Evolutionary conservation across 2,888 invertebrate species (phyloP).

Genomic region (Ligdia adustata): DNA sequence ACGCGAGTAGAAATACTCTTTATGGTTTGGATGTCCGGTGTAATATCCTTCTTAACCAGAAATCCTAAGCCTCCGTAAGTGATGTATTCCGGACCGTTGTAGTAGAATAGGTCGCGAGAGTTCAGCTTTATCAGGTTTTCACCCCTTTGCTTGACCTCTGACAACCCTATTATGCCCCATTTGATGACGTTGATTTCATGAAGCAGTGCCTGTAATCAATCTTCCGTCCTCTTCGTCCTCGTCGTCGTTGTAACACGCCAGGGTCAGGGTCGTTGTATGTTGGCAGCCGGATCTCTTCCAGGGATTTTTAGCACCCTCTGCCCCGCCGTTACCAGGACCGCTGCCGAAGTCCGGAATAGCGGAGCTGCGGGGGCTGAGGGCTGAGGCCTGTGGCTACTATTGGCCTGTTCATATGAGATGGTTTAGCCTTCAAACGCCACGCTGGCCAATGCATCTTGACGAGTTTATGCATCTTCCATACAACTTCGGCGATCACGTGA

Average conservation of each 20-base stretch:
- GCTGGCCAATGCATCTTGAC: background rate
- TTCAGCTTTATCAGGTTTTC: background rate
- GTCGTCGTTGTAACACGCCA: background rate
- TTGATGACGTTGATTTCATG: background rate
- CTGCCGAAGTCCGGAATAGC: conserved; percentile 28
- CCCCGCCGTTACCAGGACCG: conserved; percentile 26
- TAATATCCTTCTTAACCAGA: background rate
- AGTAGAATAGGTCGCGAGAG: background rate
- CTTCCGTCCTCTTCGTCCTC: background rate
- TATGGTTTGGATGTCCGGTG: background rate
- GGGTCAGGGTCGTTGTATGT: background rate
- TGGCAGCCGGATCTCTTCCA: conserved; percentile 15
- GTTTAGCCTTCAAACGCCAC: background rate
- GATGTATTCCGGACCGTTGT: background rate
- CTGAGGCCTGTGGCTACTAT: background rate
- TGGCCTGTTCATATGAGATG: background rate
- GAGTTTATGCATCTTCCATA: too few relatives aligned
- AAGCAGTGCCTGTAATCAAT: background rate
- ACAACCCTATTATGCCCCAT: background rate
- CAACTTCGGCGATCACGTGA: too few relatives aligned
- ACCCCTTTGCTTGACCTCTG: background rate
- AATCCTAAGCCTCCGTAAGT: background rate
- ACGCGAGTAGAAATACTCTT: background rate
- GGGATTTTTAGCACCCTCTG: conserved; percentile 32
- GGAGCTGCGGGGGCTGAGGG: conserved; percentile 30